A percentile compares a stretch with the other conserved stretches of the same genome.
phyloP scores from a whole-genome alignment of 2,797 vertebrate species.

The Enoplosus armatus region DNA sequence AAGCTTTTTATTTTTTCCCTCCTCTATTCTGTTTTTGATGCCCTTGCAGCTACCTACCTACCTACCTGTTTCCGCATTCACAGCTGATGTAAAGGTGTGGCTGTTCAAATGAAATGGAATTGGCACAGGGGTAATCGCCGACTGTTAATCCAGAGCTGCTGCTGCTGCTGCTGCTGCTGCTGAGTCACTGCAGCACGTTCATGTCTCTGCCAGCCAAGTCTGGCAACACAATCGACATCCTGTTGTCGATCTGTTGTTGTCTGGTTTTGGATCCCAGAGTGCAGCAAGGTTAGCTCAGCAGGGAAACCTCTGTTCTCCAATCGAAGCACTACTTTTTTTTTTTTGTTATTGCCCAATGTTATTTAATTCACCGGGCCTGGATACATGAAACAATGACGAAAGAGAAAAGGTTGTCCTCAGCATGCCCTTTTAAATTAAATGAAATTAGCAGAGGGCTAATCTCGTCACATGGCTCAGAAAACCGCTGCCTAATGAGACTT shows the following conservation, averaged over 20 bases:
- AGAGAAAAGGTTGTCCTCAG: background rate
- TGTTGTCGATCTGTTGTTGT: conserved; percentile 10
- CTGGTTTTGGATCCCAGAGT: background rate
- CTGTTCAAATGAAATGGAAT: conserved; percentile 10
- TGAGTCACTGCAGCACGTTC: conserved; percentile 23
- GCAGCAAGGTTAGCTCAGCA: background rate
- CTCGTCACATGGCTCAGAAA: background rate
- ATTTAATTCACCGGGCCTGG: background rate
- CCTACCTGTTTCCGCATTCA: background rate
- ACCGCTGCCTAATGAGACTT: background rate
- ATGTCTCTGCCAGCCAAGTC: conserved; percentile 12
- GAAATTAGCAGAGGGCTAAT: background rate
- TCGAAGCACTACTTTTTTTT: background rate
- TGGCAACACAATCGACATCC: background rate
- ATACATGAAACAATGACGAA: background rate
- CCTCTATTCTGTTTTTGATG: background rate
- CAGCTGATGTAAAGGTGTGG: background rate
- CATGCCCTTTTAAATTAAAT: background rate
- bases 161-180: conserved; percentile 31
- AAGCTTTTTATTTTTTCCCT: background rate
- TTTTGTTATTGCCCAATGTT: background rate
- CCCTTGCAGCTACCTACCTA: background rate
- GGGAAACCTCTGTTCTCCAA: background rate
- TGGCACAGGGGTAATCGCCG: conserved; percentile 8
- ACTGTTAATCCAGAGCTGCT: conserved; percentile 30